Percentiles rank a stretch among this genome's conserved stretches.
Evolutionary conservation across 2,113 vertebrate species (phyloP).

Genomic region (Scomber scombrus): DNA sequence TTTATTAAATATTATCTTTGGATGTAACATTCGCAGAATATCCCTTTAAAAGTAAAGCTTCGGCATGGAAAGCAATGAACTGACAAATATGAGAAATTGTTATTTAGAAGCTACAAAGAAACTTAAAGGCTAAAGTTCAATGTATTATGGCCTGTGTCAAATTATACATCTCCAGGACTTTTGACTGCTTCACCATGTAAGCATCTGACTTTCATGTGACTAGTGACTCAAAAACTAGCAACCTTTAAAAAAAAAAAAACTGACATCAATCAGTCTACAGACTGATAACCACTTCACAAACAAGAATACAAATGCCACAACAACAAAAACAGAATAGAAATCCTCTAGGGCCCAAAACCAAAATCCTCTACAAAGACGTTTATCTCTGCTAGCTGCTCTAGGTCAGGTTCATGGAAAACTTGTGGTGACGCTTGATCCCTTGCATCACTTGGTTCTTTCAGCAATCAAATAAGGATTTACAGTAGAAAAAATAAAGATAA

Average conservation of each 20-base stretch:
- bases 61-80: not conserved
- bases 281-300: constrained; percentile 54
- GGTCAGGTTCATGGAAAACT: constrained; percentile 52
- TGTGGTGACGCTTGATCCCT: constrained; percentile 51
- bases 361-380: constrained; percentile 67
- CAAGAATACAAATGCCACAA: constrained; percentile 62
- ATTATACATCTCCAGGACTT: constrained; percentile 26
- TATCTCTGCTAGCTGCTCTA: constrained; percentile 63
- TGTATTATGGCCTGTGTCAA: constrained; percentile 38
- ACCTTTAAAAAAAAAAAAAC: constrained; percentile 30
- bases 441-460: constrained; percentile 66
- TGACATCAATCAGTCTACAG: constrained; percentile 55
- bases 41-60: constrained; percentile 22
- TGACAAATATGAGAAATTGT: not conserved
- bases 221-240: constrained; percentile 32
- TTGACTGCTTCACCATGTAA: constrained; percentile 11
- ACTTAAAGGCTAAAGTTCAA: constrained; percentile 26
- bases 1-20: not conserved
- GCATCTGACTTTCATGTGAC: constrained; percentile 58
- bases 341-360: constrained; percentile 43
- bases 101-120: constrained; percentile 5
- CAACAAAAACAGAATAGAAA: constrained; percentile 54
- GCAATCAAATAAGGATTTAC: constrained; percentile 72
- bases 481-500: constrained; percentile 70
- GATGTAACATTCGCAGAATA: constrained; percentile 8